A percentile compares a stretch with the other conserved stretches of the same genome.
Conservation (phyloP, 2,888 invertebrate species). For the Spicauda simplicius region DNA sequence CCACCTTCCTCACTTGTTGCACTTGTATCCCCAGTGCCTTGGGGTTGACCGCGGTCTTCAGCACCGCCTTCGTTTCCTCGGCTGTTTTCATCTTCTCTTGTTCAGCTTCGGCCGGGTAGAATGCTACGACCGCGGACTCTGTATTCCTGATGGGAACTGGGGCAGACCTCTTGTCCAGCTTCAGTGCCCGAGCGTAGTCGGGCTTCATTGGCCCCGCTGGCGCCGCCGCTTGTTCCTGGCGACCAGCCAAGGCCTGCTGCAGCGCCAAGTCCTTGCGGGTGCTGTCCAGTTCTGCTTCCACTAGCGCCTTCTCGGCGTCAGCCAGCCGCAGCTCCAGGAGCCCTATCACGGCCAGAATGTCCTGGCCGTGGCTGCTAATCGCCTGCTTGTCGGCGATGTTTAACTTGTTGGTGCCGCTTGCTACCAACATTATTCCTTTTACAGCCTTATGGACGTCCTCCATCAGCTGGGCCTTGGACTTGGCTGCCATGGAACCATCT, state of each 20-base stretch:
- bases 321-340: background rate
- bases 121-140: background rate
- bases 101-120: constrained; percentile 1
- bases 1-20: background rate
- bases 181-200: background rate
- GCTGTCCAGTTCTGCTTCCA: background rate
- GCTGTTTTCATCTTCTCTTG: background rate
- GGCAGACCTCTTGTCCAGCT: background rate
- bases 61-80: background rate
- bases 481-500: background rate
- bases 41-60: background rate
- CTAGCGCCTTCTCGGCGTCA: background rate
- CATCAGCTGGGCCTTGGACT: background rate
- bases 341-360: too few relatives aligned
- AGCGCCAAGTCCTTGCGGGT: background rate
- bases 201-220: background rate
- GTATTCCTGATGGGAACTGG: background rate
- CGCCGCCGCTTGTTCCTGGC: background rate
- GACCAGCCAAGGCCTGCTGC: background rate
- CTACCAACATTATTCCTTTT: too few relatives aligned
- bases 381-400: too few relatives aligned
- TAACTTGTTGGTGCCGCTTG: too few relatives aligned
- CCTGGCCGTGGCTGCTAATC: too few relatives aligned
- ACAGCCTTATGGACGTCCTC: too few relatives aligned
- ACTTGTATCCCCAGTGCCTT: too few relatives aligned